These are phyloP conservation scores for Canis aureus DNA, from an alignment of 2,113 vertebrate species.

Conservation along the genomic window DNA sequence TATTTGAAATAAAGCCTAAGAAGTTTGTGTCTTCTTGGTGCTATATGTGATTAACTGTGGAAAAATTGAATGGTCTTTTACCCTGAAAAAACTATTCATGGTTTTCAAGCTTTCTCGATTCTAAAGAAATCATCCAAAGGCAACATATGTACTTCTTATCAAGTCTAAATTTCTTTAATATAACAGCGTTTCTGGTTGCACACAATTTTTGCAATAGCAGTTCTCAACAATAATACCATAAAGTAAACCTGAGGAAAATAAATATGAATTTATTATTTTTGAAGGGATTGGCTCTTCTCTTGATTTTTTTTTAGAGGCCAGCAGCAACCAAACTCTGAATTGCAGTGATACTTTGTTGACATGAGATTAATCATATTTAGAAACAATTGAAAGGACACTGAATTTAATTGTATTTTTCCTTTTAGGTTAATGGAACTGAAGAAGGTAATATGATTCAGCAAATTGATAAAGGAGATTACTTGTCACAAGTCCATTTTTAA, in stretches of 20 bases:
- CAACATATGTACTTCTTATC: not conserved
- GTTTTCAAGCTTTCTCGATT: not conserved
- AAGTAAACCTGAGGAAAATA: constrained; percentile 39
- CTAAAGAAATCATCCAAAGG: not conserved
- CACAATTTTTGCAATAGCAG: not conserved
- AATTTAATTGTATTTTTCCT: constrained; percentile 78
- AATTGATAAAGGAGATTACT: constrained; percentile 74
- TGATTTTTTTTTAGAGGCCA: not conserved
- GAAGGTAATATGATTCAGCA: constrained; percentile 75
- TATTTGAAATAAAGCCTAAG: not conserved
- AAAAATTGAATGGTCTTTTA: not conserved
- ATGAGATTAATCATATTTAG: constrained; percentile 69
- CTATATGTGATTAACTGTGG: not conserved
- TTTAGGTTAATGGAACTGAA: constrained; percentile 78
- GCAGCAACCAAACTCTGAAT: constrained; percentile 6
- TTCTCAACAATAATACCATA: not conserved
- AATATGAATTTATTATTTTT: not conserved
- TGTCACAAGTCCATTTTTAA: constrained; percentile 75
- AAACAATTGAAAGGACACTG: constrained; percentile 67
- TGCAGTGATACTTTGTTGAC: constrained; percentile 43
- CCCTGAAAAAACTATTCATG: constrained; percentile 10
- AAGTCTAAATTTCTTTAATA: constrained; percentile 19
- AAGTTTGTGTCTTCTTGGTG: not conserved
- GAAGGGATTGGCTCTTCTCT: not conserved
- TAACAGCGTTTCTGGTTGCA: not conserved